These are phyloP conservation scores for Craniophora ligustri DNA, from an alignment of 2,888 invertebrate species.

Conservation along the genomic window DNA sequence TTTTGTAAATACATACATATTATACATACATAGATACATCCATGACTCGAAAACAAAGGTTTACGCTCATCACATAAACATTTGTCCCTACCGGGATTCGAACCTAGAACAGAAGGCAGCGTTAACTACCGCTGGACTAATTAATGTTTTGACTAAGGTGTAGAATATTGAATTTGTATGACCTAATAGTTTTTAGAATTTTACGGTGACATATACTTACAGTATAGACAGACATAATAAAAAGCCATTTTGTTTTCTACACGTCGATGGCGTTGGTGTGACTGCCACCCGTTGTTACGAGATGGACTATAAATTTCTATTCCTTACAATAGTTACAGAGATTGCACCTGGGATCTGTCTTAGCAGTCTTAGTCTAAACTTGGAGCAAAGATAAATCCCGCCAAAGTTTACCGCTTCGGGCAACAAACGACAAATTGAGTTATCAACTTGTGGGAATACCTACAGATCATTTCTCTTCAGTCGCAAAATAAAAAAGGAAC, in stretches of 20 bases:
- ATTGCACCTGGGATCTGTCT: conserved; percentile 85
- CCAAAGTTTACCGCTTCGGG: conserved; percentile 64
- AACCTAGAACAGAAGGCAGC: no score
- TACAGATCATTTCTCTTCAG: conserved; percentile 64
- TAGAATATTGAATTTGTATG: no score
- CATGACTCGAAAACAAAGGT: no score
- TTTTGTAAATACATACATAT: no score
- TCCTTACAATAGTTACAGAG: conserved; percentile 83
- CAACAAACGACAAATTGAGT: conserved; percentile 76
- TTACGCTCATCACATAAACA: no score
- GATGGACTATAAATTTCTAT: conserved; percentile 79
- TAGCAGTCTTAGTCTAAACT: conserved; percentile 74
- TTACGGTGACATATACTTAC: no score
- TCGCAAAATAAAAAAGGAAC: conserved; percentile 49
- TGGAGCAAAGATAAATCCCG: conserved; percentile 74
- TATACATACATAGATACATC: no score
- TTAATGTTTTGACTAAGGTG: no score
- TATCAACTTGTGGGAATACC: conserved; percentile 67
- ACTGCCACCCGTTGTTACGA: conserved; percentile 56
- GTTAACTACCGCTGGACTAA: no score
- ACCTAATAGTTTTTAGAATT: no score
- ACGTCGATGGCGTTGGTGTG: conserved; percentile 67
- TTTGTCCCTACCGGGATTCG: no score
- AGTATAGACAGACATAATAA: no score
- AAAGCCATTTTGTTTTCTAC: background rate